phyloP scores from a whole-genome alignment of 2,113 vertebrate species.

The Cololabis saira region DNA sequence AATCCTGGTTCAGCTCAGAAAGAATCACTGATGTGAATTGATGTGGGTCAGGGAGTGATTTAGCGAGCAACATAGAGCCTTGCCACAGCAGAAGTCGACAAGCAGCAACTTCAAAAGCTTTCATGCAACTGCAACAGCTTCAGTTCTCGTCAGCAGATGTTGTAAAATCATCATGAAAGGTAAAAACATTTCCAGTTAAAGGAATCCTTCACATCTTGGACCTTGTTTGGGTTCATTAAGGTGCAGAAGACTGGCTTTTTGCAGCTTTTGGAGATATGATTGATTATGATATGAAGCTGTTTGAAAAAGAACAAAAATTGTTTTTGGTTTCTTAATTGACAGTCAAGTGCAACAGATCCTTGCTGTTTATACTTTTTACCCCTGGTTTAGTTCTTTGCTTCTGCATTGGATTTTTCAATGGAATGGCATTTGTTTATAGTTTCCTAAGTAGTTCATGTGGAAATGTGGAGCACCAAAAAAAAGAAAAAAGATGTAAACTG shows the following conservation, averaged over 20 bases:
- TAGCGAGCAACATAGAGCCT: too few relatives aligned
- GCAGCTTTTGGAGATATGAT: not conserved
- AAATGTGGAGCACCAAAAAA: too few relatives aligned
- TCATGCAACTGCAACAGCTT: too few relatives aligned
- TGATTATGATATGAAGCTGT: not conserved
- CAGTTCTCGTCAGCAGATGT: too few relatives aligned
- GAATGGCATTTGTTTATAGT: not conserved
- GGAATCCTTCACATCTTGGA: too few relatives aligned
- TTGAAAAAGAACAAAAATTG: not conserved
- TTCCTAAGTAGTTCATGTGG: not conserved
- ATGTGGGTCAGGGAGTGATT: not conserved
- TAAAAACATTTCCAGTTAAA: too few relatives aligned
- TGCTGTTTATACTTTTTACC: too few relatives aligned
- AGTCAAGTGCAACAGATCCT: not conserved
- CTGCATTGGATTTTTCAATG: too few relatives aligned
- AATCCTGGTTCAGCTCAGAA: too few relatives aligned
- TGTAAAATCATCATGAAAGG: too few relatives aligned
- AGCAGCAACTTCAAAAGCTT: not conserved
- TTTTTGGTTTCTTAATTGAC: not conserved
- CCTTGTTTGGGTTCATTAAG: not conserved
- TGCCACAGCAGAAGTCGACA: not conserved
- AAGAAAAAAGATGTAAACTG: slow-evolving; percentile 21
- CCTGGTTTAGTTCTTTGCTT: too few relatives aligned
- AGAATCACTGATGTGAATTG: not conserved
- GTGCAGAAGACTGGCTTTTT: not conserved